Evolutionary conservation across 2,113 vertebrate species (phyloP), one percentile per base, ranked within the genome.

Genomic region (Heterochromis multidens): DNA sequence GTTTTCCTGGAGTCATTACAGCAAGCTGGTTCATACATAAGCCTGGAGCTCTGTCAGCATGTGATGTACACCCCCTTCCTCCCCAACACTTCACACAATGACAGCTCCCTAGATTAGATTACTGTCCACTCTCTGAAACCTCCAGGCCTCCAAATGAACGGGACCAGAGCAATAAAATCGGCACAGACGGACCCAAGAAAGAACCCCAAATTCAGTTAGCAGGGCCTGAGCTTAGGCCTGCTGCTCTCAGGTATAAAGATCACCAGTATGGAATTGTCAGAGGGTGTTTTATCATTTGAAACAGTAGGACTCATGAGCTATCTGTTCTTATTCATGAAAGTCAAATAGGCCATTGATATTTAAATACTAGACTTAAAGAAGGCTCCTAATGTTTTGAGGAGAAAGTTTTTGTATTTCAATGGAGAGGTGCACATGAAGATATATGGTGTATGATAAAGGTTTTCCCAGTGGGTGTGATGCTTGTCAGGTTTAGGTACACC

Each of bases 331-430:
- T 86, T 95, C 90, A 93, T 94, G 91, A 86, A 89, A 91, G 88
- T 85, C 89, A 93, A 95, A 95, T 92, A 81, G 91, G 82, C 63
- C 63, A 63, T 92, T 96, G 94, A 89, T 94, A 93, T 95, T 95
- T 92, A 43, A 76, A 88, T 77, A 61, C 40, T 16, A 77, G 70
- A 59, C 7, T 56, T 72, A 58, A 58, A 67, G 76, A 78, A 23
- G 58, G 29, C 21, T 33, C 56, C 35, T 59, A 52, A 77, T 61
- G 63, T 74, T 61, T 58, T 31, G 27, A 40, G 46, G 16, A 19
- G 46, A n/a, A 54, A 13, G 25, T 46, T 80, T 81, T 77, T 10
- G 29, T 16, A 29, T 60, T 82, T 74, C 52, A 4, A n/a, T 25
- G 61, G 12, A 43, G 70, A 60, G 54, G 2, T 61, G 57, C 13